Evolutionary conservation across 2,113 vertebrate genomes (phyloP), one percentile per base, ranked within the genome.

Genomic region (Apteryx owenii): DNA sequence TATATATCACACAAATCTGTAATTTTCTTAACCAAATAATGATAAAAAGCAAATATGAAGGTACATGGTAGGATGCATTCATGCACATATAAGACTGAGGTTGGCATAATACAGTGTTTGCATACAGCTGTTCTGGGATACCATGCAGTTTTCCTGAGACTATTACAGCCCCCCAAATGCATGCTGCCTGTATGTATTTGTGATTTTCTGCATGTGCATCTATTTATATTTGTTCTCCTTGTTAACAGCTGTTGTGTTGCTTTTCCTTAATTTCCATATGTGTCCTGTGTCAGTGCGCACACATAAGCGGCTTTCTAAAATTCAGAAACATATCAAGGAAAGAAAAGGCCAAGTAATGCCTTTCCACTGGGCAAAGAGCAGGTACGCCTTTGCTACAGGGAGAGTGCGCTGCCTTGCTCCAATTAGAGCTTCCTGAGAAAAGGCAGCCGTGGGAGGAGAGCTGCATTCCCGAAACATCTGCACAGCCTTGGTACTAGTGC

Each of bases 281-380:
- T 80, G 21, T 12, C 1, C 20, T 44, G 14, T 29, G 33, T 72
- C 18, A 4, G 15, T 56, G 19, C 75, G 1, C 21, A 62, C 0
- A 1, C 7, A 4, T 11, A 79, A 60, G 9, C 50, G 58, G 1
- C 8, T 80, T 88, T 80, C 40, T 40, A 53, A 54, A 88, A 65
- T 23, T 48, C 6, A 61, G 19, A 71, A 81, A 68, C 3, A 12
- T 36, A 42, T 10, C 25, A 51, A 60, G 12, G 14, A 56, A 2
- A 14, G 42, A 91, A 85, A 80, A 76, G 8, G 5, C 11, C 9
- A 64, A 18, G 28, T 82, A 88, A 76, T 17, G 13, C 2, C 62
- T 65, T 91, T 88, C 26, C 68, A 31, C 12, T 48, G 50, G 51
- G 6, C 0, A 56, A 76, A 76, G 78, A 61, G 23, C 29, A 9